These are phyloP conservation scores for Garrulus glandarius DNA, from an alignment of 2,797 vertebrate genomes.

Conservation along the genomic window DNA sequence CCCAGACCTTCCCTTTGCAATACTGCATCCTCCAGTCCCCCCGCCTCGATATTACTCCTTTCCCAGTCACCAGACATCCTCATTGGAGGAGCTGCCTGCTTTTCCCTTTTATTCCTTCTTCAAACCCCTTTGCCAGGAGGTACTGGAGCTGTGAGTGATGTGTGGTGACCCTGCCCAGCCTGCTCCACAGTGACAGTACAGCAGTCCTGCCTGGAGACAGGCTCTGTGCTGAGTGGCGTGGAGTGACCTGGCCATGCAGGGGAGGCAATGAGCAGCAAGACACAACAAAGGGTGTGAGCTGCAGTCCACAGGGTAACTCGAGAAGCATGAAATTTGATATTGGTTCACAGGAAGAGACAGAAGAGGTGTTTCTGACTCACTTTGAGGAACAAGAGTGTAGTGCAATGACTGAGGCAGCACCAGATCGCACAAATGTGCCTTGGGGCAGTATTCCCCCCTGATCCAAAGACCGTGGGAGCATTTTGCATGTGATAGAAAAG, in stretches of 20 bases:
- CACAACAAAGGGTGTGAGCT: fast-evolving
- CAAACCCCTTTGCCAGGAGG: background rate
- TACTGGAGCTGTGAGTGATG: background rate
- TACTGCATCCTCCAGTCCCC: background rate
- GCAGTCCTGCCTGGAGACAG: background rate
- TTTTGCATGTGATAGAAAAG: background rate
- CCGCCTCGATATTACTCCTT: background rate
- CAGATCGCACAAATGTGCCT: background rate
- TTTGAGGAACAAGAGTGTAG: background rate
- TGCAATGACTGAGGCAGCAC: background rate
- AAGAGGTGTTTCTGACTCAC: background rate
- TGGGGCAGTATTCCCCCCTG: background rate
- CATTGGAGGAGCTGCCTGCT: background rate
- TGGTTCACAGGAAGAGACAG: background rate
- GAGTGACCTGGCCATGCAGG: fast-evolving
- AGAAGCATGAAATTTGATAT: background rate
- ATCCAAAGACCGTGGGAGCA: background rate
- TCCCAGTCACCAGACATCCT: background rate
- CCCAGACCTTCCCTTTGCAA: background rate
- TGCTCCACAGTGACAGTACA: fast-evolving
- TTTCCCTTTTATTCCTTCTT: background rate
- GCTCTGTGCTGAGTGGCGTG: background rate
- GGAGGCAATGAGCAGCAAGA: background rate
- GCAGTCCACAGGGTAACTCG: background rate
- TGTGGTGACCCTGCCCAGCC: background rate